Conservation (phyloP, 2,113 vertebrate genomes). For the Chinchilla lanigera region DNA sequence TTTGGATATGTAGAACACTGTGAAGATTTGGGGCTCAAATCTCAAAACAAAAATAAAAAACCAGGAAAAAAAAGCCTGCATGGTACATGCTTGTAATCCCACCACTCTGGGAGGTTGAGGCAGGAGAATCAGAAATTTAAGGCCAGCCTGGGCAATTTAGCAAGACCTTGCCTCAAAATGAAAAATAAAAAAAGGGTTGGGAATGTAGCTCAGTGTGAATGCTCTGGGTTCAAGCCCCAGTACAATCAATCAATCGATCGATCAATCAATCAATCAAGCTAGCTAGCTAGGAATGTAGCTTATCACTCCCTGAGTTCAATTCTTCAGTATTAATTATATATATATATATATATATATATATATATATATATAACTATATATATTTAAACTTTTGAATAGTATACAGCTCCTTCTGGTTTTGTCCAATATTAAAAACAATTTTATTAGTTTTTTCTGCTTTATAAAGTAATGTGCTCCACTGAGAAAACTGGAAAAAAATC, state of each 20-base stretch:
- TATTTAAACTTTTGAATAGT: neutral
- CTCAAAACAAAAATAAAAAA: neutral
- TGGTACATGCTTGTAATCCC: neutral
- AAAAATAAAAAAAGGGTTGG: neutral
- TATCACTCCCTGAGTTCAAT: neutral
- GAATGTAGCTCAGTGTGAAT: neutral
- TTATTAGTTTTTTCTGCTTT: slow-evolving; percentile 29
- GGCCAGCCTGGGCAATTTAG: neutral
- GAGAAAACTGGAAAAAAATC: slow-evolving; percentile 43
- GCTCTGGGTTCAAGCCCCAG: neutral
- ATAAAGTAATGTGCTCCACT: slow-evolving; percentile 19
- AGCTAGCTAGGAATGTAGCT: neutral
- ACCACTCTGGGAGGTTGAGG: neutral
- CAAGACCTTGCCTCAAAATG: neutral
- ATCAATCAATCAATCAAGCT: neutral
- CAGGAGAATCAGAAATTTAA: neutral
- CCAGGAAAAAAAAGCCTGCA: neutral
- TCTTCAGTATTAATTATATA: neutral
- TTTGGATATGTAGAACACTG: neutral
- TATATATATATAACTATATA: no score
- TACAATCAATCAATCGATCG: neutral
- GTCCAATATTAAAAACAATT: neutral
- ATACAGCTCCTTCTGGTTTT: neutral
- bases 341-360: neutral
- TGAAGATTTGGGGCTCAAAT: neutral